Base-by-base conservation (phyloP, 2,797 vertebrate genomes). In the Hoplostethus mediterraneus region DNA sequence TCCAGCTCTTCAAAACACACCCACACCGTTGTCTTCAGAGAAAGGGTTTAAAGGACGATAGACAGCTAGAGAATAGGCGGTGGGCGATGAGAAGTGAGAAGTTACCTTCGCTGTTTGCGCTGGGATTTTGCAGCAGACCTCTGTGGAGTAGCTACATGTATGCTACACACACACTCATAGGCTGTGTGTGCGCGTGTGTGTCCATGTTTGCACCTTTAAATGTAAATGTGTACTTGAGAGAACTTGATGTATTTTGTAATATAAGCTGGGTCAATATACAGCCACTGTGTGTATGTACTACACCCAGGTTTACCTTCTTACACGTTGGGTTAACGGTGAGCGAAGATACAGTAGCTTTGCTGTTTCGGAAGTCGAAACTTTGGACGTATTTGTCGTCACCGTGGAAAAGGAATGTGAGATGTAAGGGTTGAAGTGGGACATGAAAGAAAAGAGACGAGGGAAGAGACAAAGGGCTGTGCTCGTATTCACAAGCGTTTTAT, bases 351-450 rank as follows among this genome's bases (percentile, higher is more conserved):
- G 33, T 33, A 33, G 33, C 33, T 52, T 59, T 58, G 66, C 68
- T 77, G 10, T 65, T n/a, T 63, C n/a, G 56, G 63, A 80, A 71
- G 64, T 71, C 55, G 59, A 71, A 70, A 53, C 72, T 83, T 54
- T 11, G 10, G 67, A 80, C 80, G 51, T 17, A 28, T 77, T 78
- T 79, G 83, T 87, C 86, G 77, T 68, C 47, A 63, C 63, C 57
- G 14, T 7, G 58, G 38, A 74, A 79, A 67, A 65, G 66, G 69
- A 65, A 55, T 65, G 65, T 28, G 78, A 83, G 76, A 86, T 71
- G 77, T 33, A 67, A 71, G 85, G 63, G 65, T 76, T 76, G 84
- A 84, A 86, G 81, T 75, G 76, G 79, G 71, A 71, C 60, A 68
- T 80, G 81, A 81, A 13, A 47, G 42, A 14, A 82, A 67, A 70